Percentiles rank a stretch among this genome's conserved stretches.
Conservation (phyloP, 2,113 vertebrate genomes). For the Upupa epops region DNA sequence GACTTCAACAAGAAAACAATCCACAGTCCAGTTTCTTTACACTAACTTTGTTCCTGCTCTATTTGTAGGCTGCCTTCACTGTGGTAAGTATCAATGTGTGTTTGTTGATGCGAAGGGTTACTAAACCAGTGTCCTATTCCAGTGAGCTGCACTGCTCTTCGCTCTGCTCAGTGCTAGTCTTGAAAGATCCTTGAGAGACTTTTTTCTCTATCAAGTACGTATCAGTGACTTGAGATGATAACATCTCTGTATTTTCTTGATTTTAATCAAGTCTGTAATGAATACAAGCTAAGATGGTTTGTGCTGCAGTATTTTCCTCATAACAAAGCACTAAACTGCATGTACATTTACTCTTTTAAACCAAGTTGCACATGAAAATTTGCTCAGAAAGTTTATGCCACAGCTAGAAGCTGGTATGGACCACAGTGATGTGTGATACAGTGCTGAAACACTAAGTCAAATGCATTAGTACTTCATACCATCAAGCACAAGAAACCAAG, state of each 20-base stretch:
- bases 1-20: conserved; percentile 7
- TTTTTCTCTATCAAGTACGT: neutral
- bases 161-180: neutral
- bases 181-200: conserved; percentile 23
- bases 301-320: conserved; percentile 20
- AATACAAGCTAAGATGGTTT: conserved; percentile 51
- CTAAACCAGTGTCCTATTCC: neutral
- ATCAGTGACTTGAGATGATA: conserved; percentile 9
- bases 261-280: conserved; percentile 42
- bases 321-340: neutral
- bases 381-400: conserved; percentile 41
- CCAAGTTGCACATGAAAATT: conserved; percentile 17
- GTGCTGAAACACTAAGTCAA: conserved; percentile 20
- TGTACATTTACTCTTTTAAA: neutral
- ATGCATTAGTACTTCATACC: conserved; percentile 50
- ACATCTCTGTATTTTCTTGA: neutral
- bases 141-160: conserved; percentile 1
- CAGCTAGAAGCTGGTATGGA: conserved; percentile 22
- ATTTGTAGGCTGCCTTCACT: neutral
- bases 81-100: neutral
- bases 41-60: neutral
- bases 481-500: conserved; percentile 42
- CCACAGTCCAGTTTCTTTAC: neutral
- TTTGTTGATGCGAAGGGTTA: neutral
- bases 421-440: conserved; percentile 16